Evolutionary conservation across 2,888 invertebrate species (phyloP).

Genomic region (Drosophila affinis): DNA sequence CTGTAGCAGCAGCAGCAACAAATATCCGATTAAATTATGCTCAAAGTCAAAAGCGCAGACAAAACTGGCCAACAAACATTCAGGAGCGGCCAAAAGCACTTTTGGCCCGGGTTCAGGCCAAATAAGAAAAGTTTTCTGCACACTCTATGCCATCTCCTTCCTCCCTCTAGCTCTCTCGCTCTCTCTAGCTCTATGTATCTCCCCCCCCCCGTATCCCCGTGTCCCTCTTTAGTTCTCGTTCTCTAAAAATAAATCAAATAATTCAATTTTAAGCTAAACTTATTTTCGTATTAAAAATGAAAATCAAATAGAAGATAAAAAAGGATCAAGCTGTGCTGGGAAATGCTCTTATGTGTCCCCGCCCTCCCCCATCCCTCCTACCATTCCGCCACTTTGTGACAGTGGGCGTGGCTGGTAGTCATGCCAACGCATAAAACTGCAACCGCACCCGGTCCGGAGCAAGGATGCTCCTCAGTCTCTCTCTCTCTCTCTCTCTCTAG

Average conservation of each 20-base stretch:
- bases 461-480: too few relatives aligned
- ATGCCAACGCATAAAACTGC: constrained; percentile 72
- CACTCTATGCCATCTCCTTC: constrained; percentile 24
- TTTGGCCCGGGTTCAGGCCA: constrained; percentile 44
- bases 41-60: constrained; percentile 78
- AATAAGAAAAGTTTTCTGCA: constrained; percentile 71
- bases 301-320: constrained; percentile 80
- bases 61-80: constrained; percentile 69
- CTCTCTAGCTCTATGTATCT: background rate
- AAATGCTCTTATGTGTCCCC: constrained; percentile 43
- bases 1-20: constrained; percentile 53
- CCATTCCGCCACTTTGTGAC: constrained; percentile 46
- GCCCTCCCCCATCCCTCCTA: background rate
- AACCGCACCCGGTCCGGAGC: constrained; percentile 57
- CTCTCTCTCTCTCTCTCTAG: background rate
- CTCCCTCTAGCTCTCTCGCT: constrained; percentile 4
- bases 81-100: constrained; percentile 64
- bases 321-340: constrained; percentile 77
- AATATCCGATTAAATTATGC: constrained; percentile 80
- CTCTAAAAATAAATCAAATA: constrained; percentile 77
- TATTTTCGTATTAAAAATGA: constrained; percentile 81
- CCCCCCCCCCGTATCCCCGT: background rate
- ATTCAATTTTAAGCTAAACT: constrained; percentile 81
- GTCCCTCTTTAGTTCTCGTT: background rate
- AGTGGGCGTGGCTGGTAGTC: constrained; percentile 60